These are phyloP conservation scores for Babylonia areolata DNA, from an alignment of 1,140 invertebrate genomes.

Conservation along the genomic window DNA sequence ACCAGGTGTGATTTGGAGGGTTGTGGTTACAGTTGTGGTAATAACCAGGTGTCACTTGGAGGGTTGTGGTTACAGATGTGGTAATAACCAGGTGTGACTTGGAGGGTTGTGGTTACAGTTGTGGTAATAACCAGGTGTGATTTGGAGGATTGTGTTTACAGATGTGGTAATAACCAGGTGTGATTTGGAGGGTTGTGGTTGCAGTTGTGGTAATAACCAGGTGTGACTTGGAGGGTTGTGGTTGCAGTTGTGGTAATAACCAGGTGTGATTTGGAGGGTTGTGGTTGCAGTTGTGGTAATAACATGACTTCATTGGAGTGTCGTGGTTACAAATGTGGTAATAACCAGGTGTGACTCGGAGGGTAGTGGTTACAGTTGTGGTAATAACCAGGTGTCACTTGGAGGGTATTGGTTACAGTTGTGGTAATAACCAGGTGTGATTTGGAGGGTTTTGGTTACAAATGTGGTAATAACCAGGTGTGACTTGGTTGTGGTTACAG, in stretches of 20 bases:
- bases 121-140: too few relatives aligned
- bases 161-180: too few relatives aligned
- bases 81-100: too few relatives aligned
- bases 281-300: constrained; percentile 84
- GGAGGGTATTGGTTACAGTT: constrained; percentile 79
- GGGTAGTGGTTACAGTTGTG: constrained; percentile 81
- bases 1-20: neutral
- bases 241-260: constrained; percentile 87
- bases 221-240: constrained; percentile 12
- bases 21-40: constrained; percentile 83
- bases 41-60: too few relatives aligned
- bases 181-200: constrained; percentile 38
- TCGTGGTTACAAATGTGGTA: constrained; percentile 83
- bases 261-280: neutral
- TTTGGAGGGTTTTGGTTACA: constrained; percentile 56
- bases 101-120: constrained; percentile 79
- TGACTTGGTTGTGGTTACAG: constrained; percentile 64
- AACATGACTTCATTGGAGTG: neutral
- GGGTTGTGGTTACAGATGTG: constrained; percentile 82
- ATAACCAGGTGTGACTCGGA: too few relatives aligned
- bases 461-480: too few relatives aligned
- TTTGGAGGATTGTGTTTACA: constrained; percentile 56
- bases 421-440: too few relatives aligned
- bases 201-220: too few relatives aligned
- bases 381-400: too few relatives aligned